Base-by-base conservation (phyloP, 2,797 vertebrate genomes). In the Manis pentadactyla region DNA sequence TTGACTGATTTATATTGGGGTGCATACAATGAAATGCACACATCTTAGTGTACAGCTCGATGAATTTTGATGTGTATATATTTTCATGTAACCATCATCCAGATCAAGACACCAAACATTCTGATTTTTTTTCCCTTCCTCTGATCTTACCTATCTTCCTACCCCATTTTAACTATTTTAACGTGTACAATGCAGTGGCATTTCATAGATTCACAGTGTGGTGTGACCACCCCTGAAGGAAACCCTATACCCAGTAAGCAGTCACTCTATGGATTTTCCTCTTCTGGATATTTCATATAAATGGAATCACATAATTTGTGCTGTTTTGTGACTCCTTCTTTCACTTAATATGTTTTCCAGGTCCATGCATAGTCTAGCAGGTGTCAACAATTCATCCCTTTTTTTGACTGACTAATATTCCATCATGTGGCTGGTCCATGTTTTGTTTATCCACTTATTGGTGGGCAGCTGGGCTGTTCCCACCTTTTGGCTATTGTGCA, bases 231-330 rank as follows among this genome's bases (percentile, higher is more conserved):
- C 51, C 7, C 4, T 49, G 13, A 5, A 64, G 12, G 37, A 15
- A 31, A 34, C 23, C 5, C 23, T 1, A 13, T 5, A 0, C n/a
- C 61, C 79, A 2, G 1, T 1, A 14, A 51, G n/a, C 25, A 3
- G 55, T 15, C n/a, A 6, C n/a, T 10, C 46, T 23, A 21, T 34
- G 31, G 34, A 64, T 23, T 7, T 23, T 59, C 59, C n/a, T 37
- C 0, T 53, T 53, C n/a, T 29, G 86, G 15, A 2, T 29, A 53
- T 7, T 53, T 64, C 86, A 19, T 17, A 9, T 7, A 42, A 21
- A 18, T 8, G 19, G 49, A 42, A 19, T 55, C 74, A 9, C 13
- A 31, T 12, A 25, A 8, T n/a, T 2, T 25, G 12, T 13, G 27
- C 46, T 39, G 27, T 8, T 12, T 15, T 4, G 34, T 5, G 21